A percentile compares a stretch with the other conserved stretches of the same genome.
These are phyloP conservation scores for Mythimna albipuncta DNA, from an alignment of 2,888 invertebrate genomes.

Conservation along the genomic window DNA sequence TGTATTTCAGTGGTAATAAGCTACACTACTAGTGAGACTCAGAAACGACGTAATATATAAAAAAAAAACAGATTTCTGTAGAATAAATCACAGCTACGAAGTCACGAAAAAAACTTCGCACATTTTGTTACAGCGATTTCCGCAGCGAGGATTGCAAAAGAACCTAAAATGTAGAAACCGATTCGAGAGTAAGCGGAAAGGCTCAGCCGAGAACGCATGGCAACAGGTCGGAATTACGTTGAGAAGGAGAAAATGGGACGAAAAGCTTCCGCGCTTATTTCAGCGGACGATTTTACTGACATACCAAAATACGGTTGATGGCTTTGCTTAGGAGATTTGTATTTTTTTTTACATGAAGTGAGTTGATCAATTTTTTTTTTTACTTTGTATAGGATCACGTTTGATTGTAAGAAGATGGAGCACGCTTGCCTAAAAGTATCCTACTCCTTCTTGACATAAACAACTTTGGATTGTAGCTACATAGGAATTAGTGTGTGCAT, in stretches of 20 bases:
- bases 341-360: neutral
- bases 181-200: slow-evolving; percentile 12
- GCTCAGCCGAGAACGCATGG: neutral
- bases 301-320: neutral
- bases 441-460: too few species aligned
- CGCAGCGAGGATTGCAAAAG: neutral
- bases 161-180: neutral
- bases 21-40: too few species aligned
- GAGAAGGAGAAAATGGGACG: neutral
- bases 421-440: too few species aligned
- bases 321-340: neutral
- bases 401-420: too few species aligned
- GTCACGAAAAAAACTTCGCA: too few species aligned
- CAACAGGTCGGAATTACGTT: slow-evolving; percentile 41
- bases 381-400: too few species aligned
- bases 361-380: neutral
- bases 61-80: too few species aligned
- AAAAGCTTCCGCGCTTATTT: neutral
- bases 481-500: neutral
- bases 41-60: too few species aligned
- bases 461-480: too few species aligned
- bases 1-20: too few species aligned
- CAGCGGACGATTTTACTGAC: neutral
- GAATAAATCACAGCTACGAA: too few species aligned
- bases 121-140: neutral